phyloP scores from a whole-genome alignment of 2,797 vertebrate species.

The Setipinna tenuifilis region DNA sequence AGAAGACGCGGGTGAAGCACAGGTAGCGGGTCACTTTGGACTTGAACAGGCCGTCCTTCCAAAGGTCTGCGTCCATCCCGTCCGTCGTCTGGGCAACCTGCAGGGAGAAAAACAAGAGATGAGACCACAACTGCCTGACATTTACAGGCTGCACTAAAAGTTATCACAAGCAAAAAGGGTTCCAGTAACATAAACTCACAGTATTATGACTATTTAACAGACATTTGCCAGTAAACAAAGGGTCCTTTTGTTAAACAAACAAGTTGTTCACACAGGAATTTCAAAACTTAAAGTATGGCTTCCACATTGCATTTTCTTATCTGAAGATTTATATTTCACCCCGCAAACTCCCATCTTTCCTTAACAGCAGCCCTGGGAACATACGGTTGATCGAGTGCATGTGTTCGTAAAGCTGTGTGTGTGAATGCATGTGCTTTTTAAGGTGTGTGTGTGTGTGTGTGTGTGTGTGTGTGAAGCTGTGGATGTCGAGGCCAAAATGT shows the following conservation, averaged over 20 bases:
- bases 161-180: neutral
- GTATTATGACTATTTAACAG: neutral
- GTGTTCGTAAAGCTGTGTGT: neutral
- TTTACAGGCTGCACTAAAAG: too few relatives aligned
- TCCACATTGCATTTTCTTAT: neutral
- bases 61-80: conserved; percentile 95
- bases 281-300: neutral
- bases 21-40: conserved; percentile 98
- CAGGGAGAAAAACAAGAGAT: neutral
- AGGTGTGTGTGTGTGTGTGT: neutral
- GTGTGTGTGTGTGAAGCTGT: neutral
- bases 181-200: neutral
- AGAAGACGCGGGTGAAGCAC: conserved; percentile 96
- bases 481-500: neutral
- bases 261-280: neutral
- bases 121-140: neutral
- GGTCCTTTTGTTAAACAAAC: neutral
- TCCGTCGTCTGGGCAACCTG: conserved; percentile 95
- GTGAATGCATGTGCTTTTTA: neutral
- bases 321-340: neutral
- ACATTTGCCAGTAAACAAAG: neutral
- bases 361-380: neutral
- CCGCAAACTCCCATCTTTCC: neutral
- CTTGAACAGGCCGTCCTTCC: conserved; percentile 98
- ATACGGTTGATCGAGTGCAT: neutral